A percentile compares a stretch with the other conserved stretches of the same genome.
phyloP scores from a whole-genome alignment of 2,113 vertebrate species.

The human region GRCh38 chr5:96254001-96254500 shows the following conservation, averaged over 20 bases:
- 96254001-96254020: background rate
- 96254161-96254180: background rate
- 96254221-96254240: background rate
- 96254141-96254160: background rate
- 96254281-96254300: background rate
- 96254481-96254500: background rate
- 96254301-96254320: background rate
- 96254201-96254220: background rate
- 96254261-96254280: background rate
- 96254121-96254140: background rate
- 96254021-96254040: background rate
- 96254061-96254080: background rate
- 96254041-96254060: background rate
- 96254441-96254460: background rate
- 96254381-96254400: slow-evolving; percentile 6
- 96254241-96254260: background rate
- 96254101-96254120: background rate
- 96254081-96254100: background rate
- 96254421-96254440: background rate
- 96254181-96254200: background rate
- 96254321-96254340: slow-evolving; percentile 28
- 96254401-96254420: background rate
- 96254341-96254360: background rate
- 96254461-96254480: background rate
- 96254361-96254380: slow-evolving; percentile 13